Evolutionary conservation across 2,797 vertebrate genomes (phyloP).

Genomic region (Dromococcyx pavoninus): DNA sequence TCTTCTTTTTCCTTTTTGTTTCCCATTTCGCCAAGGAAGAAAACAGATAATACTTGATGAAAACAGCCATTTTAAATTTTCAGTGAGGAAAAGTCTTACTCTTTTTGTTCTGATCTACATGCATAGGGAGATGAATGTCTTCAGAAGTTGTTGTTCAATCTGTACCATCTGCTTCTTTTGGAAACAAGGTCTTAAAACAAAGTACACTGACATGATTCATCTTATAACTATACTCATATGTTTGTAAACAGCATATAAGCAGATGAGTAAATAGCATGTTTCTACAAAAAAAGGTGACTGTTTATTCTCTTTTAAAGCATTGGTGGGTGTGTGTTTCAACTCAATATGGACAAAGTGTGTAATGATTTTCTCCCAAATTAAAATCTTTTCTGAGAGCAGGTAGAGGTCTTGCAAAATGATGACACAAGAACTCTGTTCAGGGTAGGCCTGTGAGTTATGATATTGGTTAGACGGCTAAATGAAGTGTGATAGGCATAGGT

Average conservation of each 20-base stretch:
- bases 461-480: neutral
- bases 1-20: neutral
- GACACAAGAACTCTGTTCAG: neutral
- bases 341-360: neutral
- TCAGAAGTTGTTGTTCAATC: constrained; percentile 1
- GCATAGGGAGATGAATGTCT: neutral
- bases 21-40: neutral
- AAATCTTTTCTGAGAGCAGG: neutral
- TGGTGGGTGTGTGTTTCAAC: constrained; percentile 32
- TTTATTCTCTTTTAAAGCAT: constrained; percentile 24
- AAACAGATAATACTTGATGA: neutral
- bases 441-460: neutral
- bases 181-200: constrained; percentile 45
- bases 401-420: neutral
- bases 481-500: neutral
- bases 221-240: constrained; percentile 36
- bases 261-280: constrained; percentile 49
- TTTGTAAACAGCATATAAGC: constrained; percentile 58
- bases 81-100: neutral
- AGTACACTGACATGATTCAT: constrained; percentile 25
- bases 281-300: constrained; percentile 22
- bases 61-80: neutral
- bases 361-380: neutral
- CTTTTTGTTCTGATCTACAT: neutral
- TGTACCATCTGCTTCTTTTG: constrained; percentile 60